These are phyloP conservation scores for Agrochola macilenta DNA, from an alignment of 2,888 invertebrate species.

Conservation along the genomic window DNA sequence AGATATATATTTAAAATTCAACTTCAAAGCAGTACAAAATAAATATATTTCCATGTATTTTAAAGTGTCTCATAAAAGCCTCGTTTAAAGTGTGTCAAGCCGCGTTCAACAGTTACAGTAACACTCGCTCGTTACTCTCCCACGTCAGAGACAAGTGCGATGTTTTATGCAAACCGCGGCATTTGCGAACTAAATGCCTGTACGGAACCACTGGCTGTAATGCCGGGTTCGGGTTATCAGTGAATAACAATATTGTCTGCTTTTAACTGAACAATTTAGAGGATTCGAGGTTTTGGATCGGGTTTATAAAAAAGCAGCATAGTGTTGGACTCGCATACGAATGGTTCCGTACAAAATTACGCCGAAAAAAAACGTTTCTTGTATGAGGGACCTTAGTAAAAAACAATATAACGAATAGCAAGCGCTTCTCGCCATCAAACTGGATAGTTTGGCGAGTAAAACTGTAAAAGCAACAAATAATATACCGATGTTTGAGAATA, in stretches of 20 bases:
- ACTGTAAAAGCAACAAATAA: no score
- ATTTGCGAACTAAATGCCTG: slow-evolving; percentile 55
- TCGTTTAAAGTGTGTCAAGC: slow-evolving; percentile 19
- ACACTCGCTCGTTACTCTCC: slow-evolving; percentile 42
- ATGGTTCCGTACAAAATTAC: no score
- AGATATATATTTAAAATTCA: background rate
- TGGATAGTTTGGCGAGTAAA: no score
- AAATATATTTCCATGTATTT: slow-evolving; percentile 8
- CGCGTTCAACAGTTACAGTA: slow-evolving; percentile 6
- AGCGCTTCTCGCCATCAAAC: no score
- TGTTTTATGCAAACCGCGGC: slow-evolving; percentile 54
- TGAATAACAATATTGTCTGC: slow-evolving; percentile 8
- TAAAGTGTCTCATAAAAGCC: slow-evolving; percentile 15
- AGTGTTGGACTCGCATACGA: no score
- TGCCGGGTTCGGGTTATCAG: slow-evolving; percentile 24
- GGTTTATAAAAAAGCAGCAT: background rate
- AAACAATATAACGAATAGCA: no score
- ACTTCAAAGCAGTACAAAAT: background rate
- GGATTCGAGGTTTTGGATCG: background rate
- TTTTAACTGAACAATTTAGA: background rate
- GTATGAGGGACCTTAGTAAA: no score
- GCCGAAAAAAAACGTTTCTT: no score
- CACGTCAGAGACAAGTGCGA: slow-evolving; percentile 38
- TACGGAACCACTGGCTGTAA: slow-evolving; percentile 25
- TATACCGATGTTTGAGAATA: no score